Evolutionary conservation across 2,113 vertebrate genomes (phyloP).

Genomic region (Phocoena phocoena): DNA sequence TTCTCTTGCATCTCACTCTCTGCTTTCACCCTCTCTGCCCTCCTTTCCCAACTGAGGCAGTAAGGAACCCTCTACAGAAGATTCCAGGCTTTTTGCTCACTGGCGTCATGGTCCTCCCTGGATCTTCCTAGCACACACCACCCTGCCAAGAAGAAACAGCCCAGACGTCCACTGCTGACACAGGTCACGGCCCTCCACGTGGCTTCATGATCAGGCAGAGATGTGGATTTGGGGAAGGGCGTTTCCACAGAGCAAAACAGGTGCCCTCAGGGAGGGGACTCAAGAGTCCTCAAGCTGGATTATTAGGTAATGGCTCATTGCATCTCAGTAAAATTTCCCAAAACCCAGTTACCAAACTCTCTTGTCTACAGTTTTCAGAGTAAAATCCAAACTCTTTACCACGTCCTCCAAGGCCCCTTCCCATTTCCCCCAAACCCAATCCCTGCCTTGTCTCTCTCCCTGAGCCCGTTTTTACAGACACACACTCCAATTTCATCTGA

Average conservation of each 20-base stretch:
- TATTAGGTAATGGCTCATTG: no score
- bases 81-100: background rate
- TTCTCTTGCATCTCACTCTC: background rate
- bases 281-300: background rate
- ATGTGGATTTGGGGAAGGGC: background rate
- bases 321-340: no score
- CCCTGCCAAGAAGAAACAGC: background rate
- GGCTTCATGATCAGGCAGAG: background rate
- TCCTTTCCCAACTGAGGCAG: background rate
- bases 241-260: background rate
- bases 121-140: background rate
- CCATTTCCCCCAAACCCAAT: background rate
- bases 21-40: background rate
- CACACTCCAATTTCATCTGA: background rate
- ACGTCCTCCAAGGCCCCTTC: background rate
- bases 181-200: background rate
- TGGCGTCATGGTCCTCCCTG: background rate
- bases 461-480: background rate
- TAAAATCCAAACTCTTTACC: background rate
- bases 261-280: background rate
- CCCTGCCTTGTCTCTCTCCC: background rate
- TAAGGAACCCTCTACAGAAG: background rate
- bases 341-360: no score
- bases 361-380: background rate
- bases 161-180: background rate